phyloP scores from a whole-genome alignment of 2,888 invertebrate species.

The Napeogenes inachia region DNA sequence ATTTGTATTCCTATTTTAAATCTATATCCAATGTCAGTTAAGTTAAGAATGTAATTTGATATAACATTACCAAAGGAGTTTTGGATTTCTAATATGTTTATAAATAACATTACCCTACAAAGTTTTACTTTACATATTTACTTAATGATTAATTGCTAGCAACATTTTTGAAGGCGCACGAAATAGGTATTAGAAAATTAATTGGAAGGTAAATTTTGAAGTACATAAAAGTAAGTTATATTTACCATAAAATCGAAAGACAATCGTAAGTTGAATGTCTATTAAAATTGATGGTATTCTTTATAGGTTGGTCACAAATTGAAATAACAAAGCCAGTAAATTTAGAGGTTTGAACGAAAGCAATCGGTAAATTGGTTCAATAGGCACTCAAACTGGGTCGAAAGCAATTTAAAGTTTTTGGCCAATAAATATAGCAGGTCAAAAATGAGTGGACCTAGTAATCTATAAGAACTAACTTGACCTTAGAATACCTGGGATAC shows the following conservation, averaged over 20 bases:
- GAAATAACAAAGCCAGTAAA: slow-evolving; percentile 19
- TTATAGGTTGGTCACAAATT: slow-evolving; percentile 16
- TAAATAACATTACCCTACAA: no score
- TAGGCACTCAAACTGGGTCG: slow-evolving; percentile 64
- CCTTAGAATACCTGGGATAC: no score
- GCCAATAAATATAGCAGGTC: slow-evolving; percentile 67
- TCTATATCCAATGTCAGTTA: no score
- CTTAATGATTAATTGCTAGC: slow-evolving; percentile 1
- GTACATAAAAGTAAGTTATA: background rate
- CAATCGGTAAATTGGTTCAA: slow-evolving; percentile 66
- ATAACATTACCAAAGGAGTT: no score
- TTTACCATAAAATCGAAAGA: background rate
- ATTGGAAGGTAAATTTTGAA: background rate
- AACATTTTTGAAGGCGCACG: background rate
- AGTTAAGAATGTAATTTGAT: no score
- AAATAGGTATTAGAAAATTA: no score
- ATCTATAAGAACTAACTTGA: slow-evolving; percentile 19
- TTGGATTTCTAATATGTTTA: no score
- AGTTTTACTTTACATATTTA: no score
- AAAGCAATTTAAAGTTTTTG: slow-evolving; percentile 74
- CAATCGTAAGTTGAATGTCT: slow-evolving; percentile 5
- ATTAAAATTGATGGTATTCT: slow-evolving; percentile 21
- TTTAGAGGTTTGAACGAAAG: slow-evolving; percentile 50
- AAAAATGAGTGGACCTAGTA: slow-evolving; percentile 43
- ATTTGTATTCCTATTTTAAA: background rate